Percentiles rank a stretch among this genome's conserved stretches.
Conservation (phyloP, 2,797 vertebrate species). For the Trichosurus vulpecula region DNA sequence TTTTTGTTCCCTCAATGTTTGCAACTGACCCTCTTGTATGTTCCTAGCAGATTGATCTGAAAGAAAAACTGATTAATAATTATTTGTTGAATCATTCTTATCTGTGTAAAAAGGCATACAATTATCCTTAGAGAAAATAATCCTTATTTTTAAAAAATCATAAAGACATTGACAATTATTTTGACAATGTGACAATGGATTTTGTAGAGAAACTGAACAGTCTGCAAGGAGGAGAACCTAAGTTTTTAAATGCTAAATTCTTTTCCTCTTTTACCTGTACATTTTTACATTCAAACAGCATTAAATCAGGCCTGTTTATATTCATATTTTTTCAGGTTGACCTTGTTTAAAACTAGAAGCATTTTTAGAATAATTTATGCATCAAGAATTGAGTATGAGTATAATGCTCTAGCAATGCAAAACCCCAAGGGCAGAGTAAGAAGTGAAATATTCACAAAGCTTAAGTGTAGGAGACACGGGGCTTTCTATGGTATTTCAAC, state of each 20-base stretch:
- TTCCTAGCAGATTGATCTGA: background rate
- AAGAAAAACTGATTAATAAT: conserved; percentile 5
- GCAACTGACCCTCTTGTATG: background rate
- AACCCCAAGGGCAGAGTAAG: conserved; percentile 62
- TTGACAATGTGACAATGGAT: conserved; percentile 16
- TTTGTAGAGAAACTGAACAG: conserved; percentile 20
- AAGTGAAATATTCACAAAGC: conserved; percentile 76
- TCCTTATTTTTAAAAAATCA: conserved; percentile 33
- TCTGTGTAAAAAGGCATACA: background rate
- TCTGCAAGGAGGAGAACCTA: conserved; percentile 3
- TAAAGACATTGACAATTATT: conserved; percentile 30
- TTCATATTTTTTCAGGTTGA: conserved; percentile 58
- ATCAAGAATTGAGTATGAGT: conserved; percentile 62
- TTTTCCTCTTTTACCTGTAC: conserved; percentile 45
- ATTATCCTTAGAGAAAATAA: background rate
- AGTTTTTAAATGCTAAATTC: conserved; percentile 32
- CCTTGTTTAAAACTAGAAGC: conserved; percentile 67
- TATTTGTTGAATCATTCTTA: conserved; percentile 18
- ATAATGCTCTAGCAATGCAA: conserved; percentile 62
- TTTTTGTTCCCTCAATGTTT: background rate
- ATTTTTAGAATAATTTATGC: conserved; percentile 73
- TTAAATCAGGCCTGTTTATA: conserved; percentile 55
- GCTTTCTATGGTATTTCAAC: conserved; percentile 63
- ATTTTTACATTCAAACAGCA: conserved; percentile 51
- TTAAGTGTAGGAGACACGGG: conserved; percentile 62